Evolutionary conservation across 2,797 vertebrate genomes (phyloP).

Genomic region (Lutjanus argentimaculatus): DNA sequence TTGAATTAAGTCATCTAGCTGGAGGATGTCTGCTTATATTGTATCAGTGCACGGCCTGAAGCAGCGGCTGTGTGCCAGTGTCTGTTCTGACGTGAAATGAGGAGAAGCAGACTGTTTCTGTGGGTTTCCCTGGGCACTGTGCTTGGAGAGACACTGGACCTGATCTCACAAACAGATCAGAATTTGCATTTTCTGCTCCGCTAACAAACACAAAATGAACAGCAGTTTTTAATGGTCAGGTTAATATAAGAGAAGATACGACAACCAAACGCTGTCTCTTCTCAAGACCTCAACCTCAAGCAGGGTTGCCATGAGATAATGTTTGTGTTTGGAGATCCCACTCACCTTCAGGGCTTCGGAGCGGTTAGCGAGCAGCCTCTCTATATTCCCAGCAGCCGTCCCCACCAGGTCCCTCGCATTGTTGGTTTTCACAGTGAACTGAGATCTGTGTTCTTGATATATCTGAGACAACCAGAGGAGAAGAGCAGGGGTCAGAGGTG

Average conservation of each 20-base stretch:
- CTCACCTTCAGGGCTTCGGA: slow-evolving; percentile 94
- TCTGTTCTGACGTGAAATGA: slow-evolving; percentile 60
- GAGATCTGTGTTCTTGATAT: slow-evolving; percentile 75
- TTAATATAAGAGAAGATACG: background rate
- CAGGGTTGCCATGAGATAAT: background rate
- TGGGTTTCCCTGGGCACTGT: slow-evolving; percentile 13
- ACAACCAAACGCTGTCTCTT: background rate
- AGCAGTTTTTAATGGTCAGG: background rate
- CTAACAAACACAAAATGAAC: background rate
- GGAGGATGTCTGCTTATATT: slow-evolving; percentile 66
- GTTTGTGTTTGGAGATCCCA: slow-evolving; percentile 25
- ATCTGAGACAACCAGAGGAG: slow-evolving; percentile 74
- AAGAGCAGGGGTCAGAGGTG: slow-evolving; percentile 28
- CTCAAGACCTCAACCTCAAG: background rate
- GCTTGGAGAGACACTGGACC: slow-evolving; percentile 17
- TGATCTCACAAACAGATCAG: slow-evolving; percentile 9
- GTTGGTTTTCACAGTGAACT: slow-evolving; percentile 93
- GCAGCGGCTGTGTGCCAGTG: slow-evolving; percentile 44
- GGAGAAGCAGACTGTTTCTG: slow-evolving; percentile 62
- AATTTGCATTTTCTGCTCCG: slow-evolving; percentile 2
- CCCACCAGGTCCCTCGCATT: slow-evolving; percentile 91
- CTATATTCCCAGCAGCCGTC: slow-evolving; percentile 93
- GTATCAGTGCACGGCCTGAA: slow-evolving; percentile 60
- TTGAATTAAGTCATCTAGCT: slow-evolving; percentile 61
- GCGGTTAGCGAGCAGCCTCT: slow-evolving; percentile 92